phyloP scores from a whole-genome alignment of 2,888 invertebrate species.

The Heliconius charithonia region DNA sequence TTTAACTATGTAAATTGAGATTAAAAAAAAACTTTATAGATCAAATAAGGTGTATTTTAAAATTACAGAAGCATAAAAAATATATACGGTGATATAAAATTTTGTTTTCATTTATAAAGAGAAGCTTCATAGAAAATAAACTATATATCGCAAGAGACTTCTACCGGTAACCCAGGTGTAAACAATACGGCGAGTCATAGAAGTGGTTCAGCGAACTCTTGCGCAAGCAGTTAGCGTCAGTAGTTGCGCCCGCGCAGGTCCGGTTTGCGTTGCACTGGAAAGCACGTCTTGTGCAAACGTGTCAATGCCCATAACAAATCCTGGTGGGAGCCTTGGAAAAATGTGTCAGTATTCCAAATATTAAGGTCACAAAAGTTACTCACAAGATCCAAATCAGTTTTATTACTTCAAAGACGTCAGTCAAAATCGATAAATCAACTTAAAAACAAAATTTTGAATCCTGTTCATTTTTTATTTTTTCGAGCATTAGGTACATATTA shows the following conservation, averaged over 20 bases:
- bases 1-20: too few relatives aligned
- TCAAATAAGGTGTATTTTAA: not conserved
- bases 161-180: constrained; percentile 13
- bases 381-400: not conserved
- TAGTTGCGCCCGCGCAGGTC: constrained; percentile 60
- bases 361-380: not conserved
- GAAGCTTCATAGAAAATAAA: not conserved
- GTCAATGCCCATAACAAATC: constrained; percentile 51
- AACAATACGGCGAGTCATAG: constrained; percentile 47
- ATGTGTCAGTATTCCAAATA: constrained; percentile 33
- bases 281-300: constrained; percentile 75
- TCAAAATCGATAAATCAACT: too few relatives aligned
- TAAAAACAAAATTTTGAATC: too few relatives aligned
- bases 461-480: not conserved
- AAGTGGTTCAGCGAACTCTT: constrained; percentile 78
- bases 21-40: not conserved
- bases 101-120: not conserved
- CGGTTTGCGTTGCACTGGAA: constrained; percentile 71
- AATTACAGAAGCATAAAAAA: not conserved
- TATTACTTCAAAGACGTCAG: too few relatives aligned
- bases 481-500: not conserved
- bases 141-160: not conserved
- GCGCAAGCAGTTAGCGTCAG: constrained; percentile 61
- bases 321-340: constrained; percentile 48
- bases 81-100: not conserved